Evolutionary conservation across 2,113 vertebrate species (phyloP), one percentile per base, ranked within the genome.

Genomic region (Pachycephala philippinensis): DNA sequence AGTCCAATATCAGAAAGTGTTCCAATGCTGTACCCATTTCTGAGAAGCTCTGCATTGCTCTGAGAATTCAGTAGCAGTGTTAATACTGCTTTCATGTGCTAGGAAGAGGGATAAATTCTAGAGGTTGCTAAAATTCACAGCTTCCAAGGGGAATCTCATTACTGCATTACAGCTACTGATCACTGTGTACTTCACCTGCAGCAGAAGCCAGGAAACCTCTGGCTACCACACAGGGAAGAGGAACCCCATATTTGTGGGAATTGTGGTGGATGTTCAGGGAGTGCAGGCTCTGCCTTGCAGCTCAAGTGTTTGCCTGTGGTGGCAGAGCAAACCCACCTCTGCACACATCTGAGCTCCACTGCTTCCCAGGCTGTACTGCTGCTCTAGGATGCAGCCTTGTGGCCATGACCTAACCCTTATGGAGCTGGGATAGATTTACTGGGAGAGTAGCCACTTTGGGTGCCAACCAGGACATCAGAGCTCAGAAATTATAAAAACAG

Each of bases 291-390:
- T 85, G 14, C 15, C 30, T 35, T 22, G 35, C 6, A 52, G 39
- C 44, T 60, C 44, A 37, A 15, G 17, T 23, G 14, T 66, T 66
- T 37, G 14, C 26, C 13, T 35, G 13, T 9, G 27, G 15, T 39
- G 19, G 27, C 11, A 59, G 27, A 52, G 27, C 23, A 72, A 76
- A 40, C 2, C 5, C 16, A 35, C 1, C 0, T 0, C 37, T 37
- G 8, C 45, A 8, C 0, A 1, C 5, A 13, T 6, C 5, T 28
- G 44, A 15, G 19, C 22, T 47, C 8, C 1, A 0, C 13, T 31
- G 47, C 24, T 8, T 50, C 28, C 50, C 27, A 10, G 35, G 23
- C 24, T 60, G n/a, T 70, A 0, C 27, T 39, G 42, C 8, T 12
- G 8, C 31, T 52, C n/a, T 33, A 37, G 31, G 8, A 22, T 31